A percentile compares a stretch with the other conserved stretches of the same genome.
phyloP scores from a whole-genome alignment of 1,140 invertebrate genomes.

The Anastatus disparis region DNA sequence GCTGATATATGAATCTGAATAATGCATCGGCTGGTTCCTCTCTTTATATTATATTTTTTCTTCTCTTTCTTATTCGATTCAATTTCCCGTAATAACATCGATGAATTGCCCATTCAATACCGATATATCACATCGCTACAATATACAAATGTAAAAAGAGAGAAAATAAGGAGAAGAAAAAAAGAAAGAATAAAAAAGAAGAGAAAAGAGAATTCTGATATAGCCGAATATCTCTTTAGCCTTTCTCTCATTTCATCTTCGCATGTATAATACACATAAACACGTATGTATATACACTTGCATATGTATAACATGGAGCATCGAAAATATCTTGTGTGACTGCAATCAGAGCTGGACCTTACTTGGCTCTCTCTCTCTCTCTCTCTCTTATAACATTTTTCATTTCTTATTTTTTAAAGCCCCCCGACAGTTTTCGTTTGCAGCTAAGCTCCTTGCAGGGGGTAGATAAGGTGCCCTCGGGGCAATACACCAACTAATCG shows the following conservation, averaged over 20 bases:
- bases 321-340: no score
- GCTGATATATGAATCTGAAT: slow-evolving; percentile 9
- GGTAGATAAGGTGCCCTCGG: slow-evolving; percentile 17
- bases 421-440: slow-evolving; percentile 10
- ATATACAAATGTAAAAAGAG: no score
- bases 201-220: no score
- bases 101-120: slow-evolving; percentile 34
- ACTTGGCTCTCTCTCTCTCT: neutral
- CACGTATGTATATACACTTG: neutral
- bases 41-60: no score
- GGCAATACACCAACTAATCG: no score
- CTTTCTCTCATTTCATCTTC: no score
- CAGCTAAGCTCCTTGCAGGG: neutral
- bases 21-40: neutral
- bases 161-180: no score
- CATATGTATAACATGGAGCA: neutral
- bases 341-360: no score
- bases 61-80: slow-evolving; percentile 30
- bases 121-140: slow-evolving; percentile 2
- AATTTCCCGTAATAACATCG: slow-evolving; percentile 40
- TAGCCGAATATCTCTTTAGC: no score
- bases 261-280: neutral
- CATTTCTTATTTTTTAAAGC: neutral
- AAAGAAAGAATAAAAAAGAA: neutral
- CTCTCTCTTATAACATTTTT: neutral